Evolutionary conservation across 2,888 invertebrate genomes (phyloP), one percentile per base, ranked within the genome.

Genomic region (Anagyrus pseudococci): DNA sequence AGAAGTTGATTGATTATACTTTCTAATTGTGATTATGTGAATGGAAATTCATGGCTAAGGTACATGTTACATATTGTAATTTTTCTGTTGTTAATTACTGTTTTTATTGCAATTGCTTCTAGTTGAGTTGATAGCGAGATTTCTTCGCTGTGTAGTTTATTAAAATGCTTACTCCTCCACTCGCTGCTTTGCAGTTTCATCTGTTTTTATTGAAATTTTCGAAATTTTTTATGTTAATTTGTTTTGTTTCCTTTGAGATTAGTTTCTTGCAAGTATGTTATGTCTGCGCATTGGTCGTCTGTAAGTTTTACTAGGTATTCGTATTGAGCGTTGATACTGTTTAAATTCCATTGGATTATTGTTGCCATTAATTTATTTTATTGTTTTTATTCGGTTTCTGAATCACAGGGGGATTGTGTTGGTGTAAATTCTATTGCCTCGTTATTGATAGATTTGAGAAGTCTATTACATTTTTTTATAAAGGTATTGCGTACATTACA

Each of bases 271-370:
- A 70, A 15, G 52, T 66, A 70, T 33, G 68, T 58, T 0, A 58
- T 61, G 6, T 44, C n/a, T 0, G 64, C 58, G 15, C 56, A 41
- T n/a, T 46, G n/a, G 26, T 64, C 19, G 0, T 25, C 20, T 7
- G 65, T 56, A 22, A 70, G 52, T 55, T 68, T 8, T 55, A 70
- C 29, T n/a, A 71, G 56, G 23, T 62, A 50, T 62, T 64, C 66
- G 37, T 57, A 57, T 23, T 68, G 64, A 8, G 33, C 37, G 10
- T 25, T 47, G 25, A 40, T 66, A 25, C 70, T 68, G 47, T 69
- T 69, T 7, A 68, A 60, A 49, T 71, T 72, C 70, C 70, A 72
- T 54, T 72, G 69, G 3, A 71, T 25, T 17, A 69, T 55, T n/a
- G 19, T 47, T 0, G 19, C 17, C 64, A 64, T 64, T 20, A 49